phyloP scores from a whole-genome alignment of 2,888 invertebrate genomes.

The Lacanobia oleracea region DNA sequence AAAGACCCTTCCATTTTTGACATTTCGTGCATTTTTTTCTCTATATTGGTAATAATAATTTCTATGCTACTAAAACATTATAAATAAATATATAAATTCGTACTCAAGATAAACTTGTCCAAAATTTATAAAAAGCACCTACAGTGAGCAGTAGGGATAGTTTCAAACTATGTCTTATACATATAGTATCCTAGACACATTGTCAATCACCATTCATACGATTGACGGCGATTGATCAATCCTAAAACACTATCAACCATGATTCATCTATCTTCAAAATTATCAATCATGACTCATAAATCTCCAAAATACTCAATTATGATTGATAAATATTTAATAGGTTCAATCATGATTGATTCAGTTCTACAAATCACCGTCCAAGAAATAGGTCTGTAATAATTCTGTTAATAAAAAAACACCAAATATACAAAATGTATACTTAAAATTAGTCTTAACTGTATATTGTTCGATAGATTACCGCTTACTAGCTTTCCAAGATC shows the following conservation, averaged over 20 bases:
- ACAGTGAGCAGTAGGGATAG: conserved; percentile 63
- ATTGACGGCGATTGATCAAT: conserved; percentile 44
- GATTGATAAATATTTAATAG: too few relatives aligned
- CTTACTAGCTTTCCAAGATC: conserved; percentile 2
- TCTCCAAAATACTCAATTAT: too few relatives aligned
- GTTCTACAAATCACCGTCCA: conserved; percentile 28
- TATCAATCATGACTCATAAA: conserved; percentile 14
- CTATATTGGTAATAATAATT: conserved; percentile 4
- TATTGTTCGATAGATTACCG: conserved; percentile 55
- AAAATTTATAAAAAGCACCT: conserved; percentile 69
- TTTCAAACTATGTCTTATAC: conserved; percentile 45
- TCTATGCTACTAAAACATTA: conserved; percentile 38
- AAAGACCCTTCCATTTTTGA: background rate
- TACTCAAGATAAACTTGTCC: conserved; percentile 63
- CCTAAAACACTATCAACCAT: background rate
- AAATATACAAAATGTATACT: conserved; percentile 74
- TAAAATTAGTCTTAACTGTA: conserved; percentile 65
- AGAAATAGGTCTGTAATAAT: conserved; percentile 14
- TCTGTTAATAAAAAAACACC: conserved; percentile 59
- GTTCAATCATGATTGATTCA: conserved; percentile 17
- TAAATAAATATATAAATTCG: conserved; percentile 63
- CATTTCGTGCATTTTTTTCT: background rate
- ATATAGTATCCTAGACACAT: conserved; percentile 33
- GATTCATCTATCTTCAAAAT: conserved; percentile 4
- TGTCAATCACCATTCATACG: conserved; percentile 27